Evolutionary conservation across 2,888 invertebrate species (phyloP), one percentile per base, ranked within the genome.

Genomic region (Linnaemya tessellans): DNA sequence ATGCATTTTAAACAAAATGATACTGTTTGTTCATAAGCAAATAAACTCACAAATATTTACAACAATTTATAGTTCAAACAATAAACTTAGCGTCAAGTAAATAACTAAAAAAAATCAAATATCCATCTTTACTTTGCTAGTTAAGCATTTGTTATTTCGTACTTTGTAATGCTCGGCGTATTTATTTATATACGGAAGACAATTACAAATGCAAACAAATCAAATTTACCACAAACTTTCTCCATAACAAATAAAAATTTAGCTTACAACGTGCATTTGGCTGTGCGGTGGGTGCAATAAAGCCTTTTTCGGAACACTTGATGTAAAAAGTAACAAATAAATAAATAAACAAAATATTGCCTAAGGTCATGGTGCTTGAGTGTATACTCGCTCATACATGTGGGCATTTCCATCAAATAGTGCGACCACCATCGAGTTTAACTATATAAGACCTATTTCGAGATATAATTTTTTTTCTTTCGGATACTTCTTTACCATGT

Each of bases 151-250:
- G n/a, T 58, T 30, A 25, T 46, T 46, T 13, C 1, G 15, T 35
- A 35, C 22, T 70, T 51, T 54, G 43, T 43, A 60, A 58, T 13
- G 46, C 13, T 30, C 10, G 15, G 11, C 11, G 20, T 60, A 46
- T 30, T 43, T 35, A 46, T 15, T 11, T 5, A 1, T 62, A 84
- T 82, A 73, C 85, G 85, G 85, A 85, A 85, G 85, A 75, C 74
- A 79, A 62, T 70, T 58, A 71, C 58, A 75, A 79, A 38, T 62
- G 35, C 30, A 25, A 60, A 75, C 9, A 35, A 35, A n/a, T 38
- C 49, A 25, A 43, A 38, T 7, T 60, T 11, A 18, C 30, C 43
- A 58, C 43, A 58, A 82, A 82, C 85, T 85, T 85, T 85, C 85
- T 70, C 85, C 65, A 75, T 58, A 79, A 82, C 56, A 62, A 49